These are phyloP conservation scores for Pseudobourletiella spinata DNA, from an alignment of 1,140 invertebrate genomes.

Conservation along the genomic window DNA sequence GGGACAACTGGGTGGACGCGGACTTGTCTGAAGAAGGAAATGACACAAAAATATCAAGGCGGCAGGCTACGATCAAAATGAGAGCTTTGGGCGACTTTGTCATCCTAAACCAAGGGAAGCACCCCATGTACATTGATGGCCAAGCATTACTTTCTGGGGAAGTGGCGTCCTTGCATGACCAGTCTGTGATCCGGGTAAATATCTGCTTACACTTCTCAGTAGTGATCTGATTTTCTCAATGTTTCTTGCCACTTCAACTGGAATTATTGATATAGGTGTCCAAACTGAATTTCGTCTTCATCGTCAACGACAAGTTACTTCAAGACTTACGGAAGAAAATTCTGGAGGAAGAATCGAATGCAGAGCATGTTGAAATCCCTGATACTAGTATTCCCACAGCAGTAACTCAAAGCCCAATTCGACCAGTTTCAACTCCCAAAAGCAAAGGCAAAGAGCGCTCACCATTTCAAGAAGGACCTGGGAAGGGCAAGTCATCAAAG, in stretches of 20 bases:
- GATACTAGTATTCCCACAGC: too few relatives aligned
- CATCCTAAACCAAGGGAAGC: slow-evolving; percentile 87
- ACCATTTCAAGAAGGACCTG: too few relatives aligned
- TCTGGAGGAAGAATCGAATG: background rate
- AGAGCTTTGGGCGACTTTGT: slow-evolving; percentile 89
- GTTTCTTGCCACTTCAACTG: background rate
- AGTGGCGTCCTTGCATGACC: slow-evolving; percentile 80
- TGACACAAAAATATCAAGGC: slow-evolving; percentile 70
- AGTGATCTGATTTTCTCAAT: background rate
- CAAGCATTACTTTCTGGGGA: slow-evolving; percentile 74
- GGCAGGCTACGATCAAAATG: slow-evolving; percentile 81
- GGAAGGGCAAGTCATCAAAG: too few relatives aligned
- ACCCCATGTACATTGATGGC: slow-evolving; percentile 88
- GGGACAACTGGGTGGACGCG: slow-evolving; percentile 83
- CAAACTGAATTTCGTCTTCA: slow-evolving; percentile 5
- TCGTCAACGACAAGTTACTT: slow-evolving; percentile 6
- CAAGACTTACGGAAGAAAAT: background rate
- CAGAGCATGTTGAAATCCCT: slow-evolving; percentile 5
- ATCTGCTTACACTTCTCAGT: background rate
- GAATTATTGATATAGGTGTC: background rate
- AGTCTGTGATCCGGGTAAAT: slow-evolving; percentile 84
- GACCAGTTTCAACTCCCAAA: too few relatives aligned
- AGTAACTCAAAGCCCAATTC: too few relatives aligned
- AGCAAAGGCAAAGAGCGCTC: too few relatives aligned
- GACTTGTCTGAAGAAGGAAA: slow-evolving; percentile 88